These are phyloP conservation scores for Meteorus colon DNA, from an alignment of 2,888 invertebrate species.

Conservation along the genomic window DNA sequence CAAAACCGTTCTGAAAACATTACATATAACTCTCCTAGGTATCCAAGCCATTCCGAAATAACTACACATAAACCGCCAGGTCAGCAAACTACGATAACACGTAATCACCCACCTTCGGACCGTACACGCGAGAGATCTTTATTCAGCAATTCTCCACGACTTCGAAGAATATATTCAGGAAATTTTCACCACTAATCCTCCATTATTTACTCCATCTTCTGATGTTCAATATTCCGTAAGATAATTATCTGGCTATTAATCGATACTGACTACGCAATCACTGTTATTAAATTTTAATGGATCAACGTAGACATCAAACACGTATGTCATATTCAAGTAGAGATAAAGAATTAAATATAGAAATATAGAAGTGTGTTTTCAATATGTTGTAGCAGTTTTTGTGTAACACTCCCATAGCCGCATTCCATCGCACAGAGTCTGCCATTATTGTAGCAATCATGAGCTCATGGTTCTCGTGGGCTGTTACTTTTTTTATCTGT, in stretches of 20 bases:
- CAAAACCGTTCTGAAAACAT: neutral
- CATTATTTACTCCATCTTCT: too few relatives aligned
- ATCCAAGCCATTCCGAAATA: neutral
- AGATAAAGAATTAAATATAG: neutral
- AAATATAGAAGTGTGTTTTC: neutral
- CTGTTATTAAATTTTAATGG: neutral
- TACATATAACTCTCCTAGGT: neutral
- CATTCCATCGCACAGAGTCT: neutral
- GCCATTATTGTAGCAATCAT: slow-evolving; percentile 23
- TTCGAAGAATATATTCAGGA: too few relatives aligned
- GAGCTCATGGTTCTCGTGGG: slow-evolving; percentile 13
- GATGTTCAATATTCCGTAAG: too few relatives aligned
- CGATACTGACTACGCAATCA: neutral
- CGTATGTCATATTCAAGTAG: neutral
- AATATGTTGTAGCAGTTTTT: neutral
- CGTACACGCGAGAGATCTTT: too few relatives aligned
- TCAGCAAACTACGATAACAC: neutral
- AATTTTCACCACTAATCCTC: too few relatives aligned
- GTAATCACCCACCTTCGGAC: too few relatives aligned
- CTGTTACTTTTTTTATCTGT: slow-evolving; percentile 17
- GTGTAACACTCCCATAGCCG: neutral
- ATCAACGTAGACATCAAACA: neutral
- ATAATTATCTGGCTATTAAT: too few relatives aligned
- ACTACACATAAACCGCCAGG: neutral
- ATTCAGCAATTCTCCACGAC: too few relatives aligned